Percentiles rank a stretch among this genome's conserved stretches.
phyloP scores from a whole-genome alignment of 2,113 vertebrate genomes.

The Ailurus styani region DNA sequence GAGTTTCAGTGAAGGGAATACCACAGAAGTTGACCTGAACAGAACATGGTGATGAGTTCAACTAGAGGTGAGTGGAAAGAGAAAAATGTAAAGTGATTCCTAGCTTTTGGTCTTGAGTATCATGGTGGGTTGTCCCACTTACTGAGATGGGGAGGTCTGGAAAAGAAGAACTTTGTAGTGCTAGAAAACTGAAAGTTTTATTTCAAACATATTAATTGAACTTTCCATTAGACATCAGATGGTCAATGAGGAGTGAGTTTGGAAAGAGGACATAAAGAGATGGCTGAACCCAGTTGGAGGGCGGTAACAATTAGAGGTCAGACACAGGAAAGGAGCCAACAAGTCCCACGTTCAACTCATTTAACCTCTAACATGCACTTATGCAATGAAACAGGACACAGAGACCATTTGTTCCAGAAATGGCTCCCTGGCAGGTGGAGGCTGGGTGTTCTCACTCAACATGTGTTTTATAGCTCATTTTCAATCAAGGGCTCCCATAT shows the following conservation, averaged over 20 bases:
- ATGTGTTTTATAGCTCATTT: slow-evolving; percentile 43
- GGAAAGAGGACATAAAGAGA: background rate
- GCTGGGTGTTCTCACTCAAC: background rate
- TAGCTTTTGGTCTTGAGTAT: background rate
- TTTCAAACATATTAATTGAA: background rate
- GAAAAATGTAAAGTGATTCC: background rate
- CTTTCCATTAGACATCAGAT: background rate
- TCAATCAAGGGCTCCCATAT: slow-evolving; percentile 55
- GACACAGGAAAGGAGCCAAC: background rate
- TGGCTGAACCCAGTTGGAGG: background rate
- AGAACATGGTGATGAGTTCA: background rate
- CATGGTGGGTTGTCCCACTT: background rate
- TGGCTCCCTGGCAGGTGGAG: background rate
- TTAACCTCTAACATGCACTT: background rate
- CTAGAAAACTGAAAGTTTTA: background rate
- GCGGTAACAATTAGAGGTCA: background rate
- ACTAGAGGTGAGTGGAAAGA: background rate
- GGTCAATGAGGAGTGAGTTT: background rate
- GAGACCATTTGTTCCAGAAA: background rate
- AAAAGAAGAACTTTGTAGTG: background rate
- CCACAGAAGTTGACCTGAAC: background rate
- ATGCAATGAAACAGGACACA: slow-evolving; percentile 29
- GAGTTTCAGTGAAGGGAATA: background rate
- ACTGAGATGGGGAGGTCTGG: background rate
- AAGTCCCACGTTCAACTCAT: background rate